Evolutionary conservation across 2,113 vertebrate genomes (phyloP), one percentile per base, ranked within the genome.

Genomic region (Cavia porcellus): DNA sequence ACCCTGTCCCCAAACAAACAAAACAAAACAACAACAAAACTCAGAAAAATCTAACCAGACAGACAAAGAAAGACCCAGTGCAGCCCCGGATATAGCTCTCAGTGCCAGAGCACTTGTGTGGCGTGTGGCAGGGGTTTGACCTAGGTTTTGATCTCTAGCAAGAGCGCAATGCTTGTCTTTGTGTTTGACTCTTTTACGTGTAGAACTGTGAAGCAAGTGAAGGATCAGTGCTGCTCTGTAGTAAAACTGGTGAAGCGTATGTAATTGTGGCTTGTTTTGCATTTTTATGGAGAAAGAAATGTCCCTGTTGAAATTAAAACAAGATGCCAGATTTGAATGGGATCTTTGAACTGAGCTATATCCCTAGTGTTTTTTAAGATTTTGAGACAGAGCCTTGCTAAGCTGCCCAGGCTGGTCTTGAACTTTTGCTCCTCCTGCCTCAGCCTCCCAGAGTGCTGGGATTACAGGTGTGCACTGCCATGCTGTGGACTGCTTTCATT

Each of bases 141-240:
- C 1, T 38, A 5, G 50, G 19, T 50, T 35, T 86, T 86, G 45
- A 68, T 50, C 38, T 45, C 25, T 10, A 66, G 8, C 8, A 84
- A 86, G 42, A 94, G 11, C 20, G 32, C 45, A 88, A 45, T 52
- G 13, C 15, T 82, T 74, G 5, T 6, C 45, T 92, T 87, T 93
- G 42, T 42, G 38, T 96, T 94, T 66, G 14, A 95, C 30, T 84
- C 15, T 79, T 79, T 62, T 81, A 61, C 22, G 14, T 59, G 5
- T 88, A 68, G 80, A 93, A 62, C 35, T 97, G 52, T n/a, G 83
- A 68, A 66, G n/a, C 32, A 90, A 38, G 6, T 52, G 5, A 88
- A 86, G 79, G 68, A 12, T 92, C 45, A 89, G 42, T 96, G 75
- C 52, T 89, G 52, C 9, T 85, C 5, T 84, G 32, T 72, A 62